Conservation (phyloP, 2,888 invertebrate genomes). For the Apamea sordens region DNA sequence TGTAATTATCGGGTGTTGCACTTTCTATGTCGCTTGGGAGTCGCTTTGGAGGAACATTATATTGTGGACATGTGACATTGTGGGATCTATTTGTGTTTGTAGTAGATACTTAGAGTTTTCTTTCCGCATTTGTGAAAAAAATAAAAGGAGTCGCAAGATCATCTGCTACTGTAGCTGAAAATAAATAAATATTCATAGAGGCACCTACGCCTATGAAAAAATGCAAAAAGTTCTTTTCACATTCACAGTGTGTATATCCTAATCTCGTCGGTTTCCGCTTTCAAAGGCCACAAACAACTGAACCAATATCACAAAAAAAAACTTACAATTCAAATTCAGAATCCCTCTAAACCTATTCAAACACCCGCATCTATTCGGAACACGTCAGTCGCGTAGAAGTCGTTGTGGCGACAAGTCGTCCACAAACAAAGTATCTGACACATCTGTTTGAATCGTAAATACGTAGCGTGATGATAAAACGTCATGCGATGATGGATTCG, state of each 20-base stretch:
- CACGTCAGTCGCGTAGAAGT: slow-evolving; percentile 19
- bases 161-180: not conserved
- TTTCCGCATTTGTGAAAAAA: not conserved
- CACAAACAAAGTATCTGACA: slow-evolving; percentile 24
- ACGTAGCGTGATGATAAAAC: slow-evolving; percentile 31
- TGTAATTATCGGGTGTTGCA: slow-evolving; percentile 61
- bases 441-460: slow-evolving; percentile 41
- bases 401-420: slow-evolving; percentile 13
- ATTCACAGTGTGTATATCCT: not conserved
- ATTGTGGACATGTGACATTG: slow-evolving; percentile 15
- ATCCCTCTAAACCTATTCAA: slow-evolving; percentile 37
- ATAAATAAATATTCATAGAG: not conserved
- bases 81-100: slow-evolving; percentile 12
- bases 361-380: slow-evolving; percentile 48
- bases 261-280: not conserved
- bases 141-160: not conserved
- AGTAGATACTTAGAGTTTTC: not conserved
- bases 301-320: slow-evolving; percentile 22
- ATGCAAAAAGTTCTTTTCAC: not conserved
- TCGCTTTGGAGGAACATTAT: not conserved
- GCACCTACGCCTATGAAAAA: not conserved
- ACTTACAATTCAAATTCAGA: slow-evolving; percentile 23
- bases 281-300: slow-evolving; percentile 12
- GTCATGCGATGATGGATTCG: slow-evolving; percentile 59
- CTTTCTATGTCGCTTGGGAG: slow-evolving; percentile 50